These are phyloP conservation scores for Cirrhinus molitorella DNA, from an alignment of 2,797 vertebrate genomes.

Conservation along the genomic window DNA sequence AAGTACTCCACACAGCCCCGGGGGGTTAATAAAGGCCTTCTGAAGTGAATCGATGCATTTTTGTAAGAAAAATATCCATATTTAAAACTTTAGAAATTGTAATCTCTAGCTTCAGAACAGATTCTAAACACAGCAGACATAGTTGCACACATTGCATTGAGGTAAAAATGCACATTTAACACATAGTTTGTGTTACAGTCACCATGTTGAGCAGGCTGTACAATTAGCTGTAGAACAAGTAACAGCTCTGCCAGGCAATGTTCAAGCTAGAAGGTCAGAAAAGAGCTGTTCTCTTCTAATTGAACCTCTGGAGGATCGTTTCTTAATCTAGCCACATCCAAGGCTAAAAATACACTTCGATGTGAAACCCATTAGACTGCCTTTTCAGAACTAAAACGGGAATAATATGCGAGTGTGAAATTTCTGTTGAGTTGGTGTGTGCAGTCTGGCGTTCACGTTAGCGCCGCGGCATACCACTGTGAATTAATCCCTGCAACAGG, in stretches of 20 bases:
- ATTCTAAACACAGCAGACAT: neutral
- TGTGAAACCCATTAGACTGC: constrained; percentile 24
- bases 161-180: neutral
- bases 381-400: constrained; percentile 27
- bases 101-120: too few relatives aligned
- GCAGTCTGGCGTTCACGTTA: constrained; percentile 55
- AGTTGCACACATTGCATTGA: neutral
- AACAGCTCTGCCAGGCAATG: constrained; percentile 29
- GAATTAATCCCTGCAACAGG: constrained; percentile 73
- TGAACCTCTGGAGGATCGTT: constrained; percentile 44
- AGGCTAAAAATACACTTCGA: constrained; percentile 40
- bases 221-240: constrained; percentile 30
- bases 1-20: too few relatives aligned
- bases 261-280: constrained; percentile 43
- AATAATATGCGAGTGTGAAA: constrained; percentile 17
- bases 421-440: constrained; percentile 48
- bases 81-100: too few relatives aligned
- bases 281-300: constrained; percentile 36
- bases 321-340: constrained; percentile 47
- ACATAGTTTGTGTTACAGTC: neutral
- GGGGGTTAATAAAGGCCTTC: too few relatives aligned
- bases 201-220: constrained; percentile 7
- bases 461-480: constrained; percentile 61
- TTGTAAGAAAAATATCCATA: too few relatives aligned
- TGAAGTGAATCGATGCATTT: too few relatives aligned